These are phyloP conservation scores for Ceratina australensis DNA, from an alignment of 1,140 invertebrate genomes.

Conservation along the genomic window DNA sequence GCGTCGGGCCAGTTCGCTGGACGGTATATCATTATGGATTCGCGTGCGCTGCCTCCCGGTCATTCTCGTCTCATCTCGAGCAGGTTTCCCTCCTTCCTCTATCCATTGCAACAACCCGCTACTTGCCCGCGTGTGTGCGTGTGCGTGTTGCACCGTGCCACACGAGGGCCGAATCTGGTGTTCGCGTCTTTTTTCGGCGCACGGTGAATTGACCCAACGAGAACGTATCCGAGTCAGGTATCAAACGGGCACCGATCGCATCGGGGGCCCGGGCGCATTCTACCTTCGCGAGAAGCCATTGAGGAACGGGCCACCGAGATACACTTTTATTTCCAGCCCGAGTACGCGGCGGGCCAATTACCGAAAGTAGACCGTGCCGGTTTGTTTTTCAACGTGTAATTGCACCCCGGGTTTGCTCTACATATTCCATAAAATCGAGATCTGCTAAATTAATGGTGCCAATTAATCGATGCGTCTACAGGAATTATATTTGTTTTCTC, in stretches of 20 bases:
- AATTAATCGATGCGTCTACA: too few species aligned
- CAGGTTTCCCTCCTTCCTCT: constrained; percentile 53
- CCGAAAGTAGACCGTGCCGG: not conserved
- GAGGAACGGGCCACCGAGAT: not conserved
- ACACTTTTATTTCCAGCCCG: constrained; percentile 3
- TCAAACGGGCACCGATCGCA: constrained; percentile 43
- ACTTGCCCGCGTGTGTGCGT: constrained; percentile 6
- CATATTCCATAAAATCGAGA: too few species aligned
- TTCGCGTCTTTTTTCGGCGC: constrained; percentile 50
- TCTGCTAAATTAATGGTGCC: too few species aligned
- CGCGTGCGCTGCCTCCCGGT: constrained; percentile 78
- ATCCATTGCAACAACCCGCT: constrained; percentile 29
- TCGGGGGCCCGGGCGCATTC: constrained; percentile 15
- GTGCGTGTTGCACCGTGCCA: constrained; percentile 27
- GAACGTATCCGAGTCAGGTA: constrained; percentile 39
- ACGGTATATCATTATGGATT: constrained; percentile 77
- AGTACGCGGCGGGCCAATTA: not conserved
- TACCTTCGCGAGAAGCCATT: not conserved
- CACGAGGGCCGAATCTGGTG: constrained; percentile 19
- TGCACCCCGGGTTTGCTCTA: too few species aligned
- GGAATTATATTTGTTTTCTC: too few species aligned
- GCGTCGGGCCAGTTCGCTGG: constrained; percentile 51
- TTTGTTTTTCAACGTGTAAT: not conserved
- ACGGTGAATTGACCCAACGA: constrained; percentile 53
- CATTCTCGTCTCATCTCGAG: constrained; percentile 74